phyloP scores from a whole-genome alignment of 2,888 invertebrate genomes.

The Smittia sp. region DNA sequence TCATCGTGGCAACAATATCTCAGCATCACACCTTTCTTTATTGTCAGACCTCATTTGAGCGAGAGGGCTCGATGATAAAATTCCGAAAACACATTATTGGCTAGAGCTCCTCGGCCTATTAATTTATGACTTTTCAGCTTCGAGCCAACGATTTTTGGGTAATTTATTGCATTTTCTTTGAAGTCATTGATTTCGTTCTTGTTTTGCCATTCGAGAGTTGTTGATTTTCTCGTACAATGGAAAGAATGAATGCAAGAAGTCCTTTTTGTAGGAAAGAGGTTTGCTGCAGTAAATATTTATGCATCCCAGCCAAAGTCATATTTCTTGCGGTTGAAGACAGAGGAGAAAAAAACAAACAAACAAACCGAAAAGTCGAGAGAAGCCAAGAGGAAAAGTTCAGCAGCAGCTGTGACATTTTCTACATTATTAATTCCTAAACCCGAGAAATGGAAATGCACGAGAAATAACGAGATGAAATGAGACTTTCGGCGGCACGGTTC shows the following conservation, averaged over 20 bases:
- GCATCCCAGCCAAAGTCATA: background rate
- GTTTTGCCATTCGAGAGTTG: background rate
- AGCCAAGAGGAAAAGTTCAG: no score
- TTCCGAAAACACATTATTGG: no score
- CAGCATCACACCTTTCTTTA: constrained; percentile 24
- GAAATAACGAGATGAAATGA: no score
- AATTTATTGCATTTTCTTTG: background rate
- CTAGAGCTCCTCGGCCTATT: background rate
- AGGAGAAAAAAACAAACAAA: constrained; percentile 18
- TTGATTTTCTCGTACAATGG: background rate
- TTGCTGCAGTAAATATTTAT: no score
- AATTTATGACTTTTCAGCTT: constrained; percentile 7
- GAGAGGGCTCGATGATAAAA: background rate
- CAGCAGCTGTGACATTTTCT: no score
- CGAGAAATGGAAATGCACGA: no score
- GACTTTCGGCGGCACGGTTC: no score
- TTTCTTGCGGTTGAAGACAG: constrained; percentile 23
- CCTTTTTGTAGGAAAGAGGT: no score
- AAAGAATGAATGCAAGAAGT: background rate
- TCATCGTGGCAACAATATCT: constrained; percentile 18
- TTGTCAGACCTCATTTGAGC: background rate
- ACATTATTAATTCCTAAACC: no score
- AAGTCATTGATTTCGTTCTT: constrained; percentile 8
- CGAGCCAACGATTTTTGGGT: background rate
- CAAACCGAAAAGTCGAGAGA: no score